These are phyloP conservation scores for Phaethornis superciliosus DNA, from an alignment of 2,113 vertebrate genomes.

Conservation along the genomic window DNA sequence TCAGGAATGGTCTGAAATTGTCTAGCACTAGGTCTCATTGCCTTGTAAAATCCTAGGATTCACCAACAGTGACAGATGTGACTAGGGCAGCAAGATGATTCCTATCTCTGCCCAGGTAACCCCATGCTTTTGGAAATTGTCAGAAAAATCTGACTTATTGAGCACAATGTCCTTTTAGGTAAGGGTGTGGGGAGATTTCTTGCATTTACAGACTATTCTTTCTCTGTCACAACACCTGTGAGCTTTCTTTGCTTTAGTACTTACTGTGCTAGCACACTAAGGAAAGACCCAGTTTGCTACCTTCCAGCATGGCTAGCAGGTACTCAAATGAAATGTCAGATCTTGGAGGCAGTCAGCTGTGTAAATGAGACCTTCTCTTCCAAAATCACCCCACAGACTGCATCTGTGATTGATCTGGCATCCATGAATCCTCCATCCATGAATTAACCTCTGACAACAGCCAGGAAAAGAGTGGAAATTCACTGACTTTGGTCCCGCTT, in stretches of 20 bases:
- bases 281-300: not conserved
- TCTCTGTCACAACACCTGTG: not conserved
- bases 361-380: not conserved
- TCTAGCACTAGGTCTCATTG: not conserved
- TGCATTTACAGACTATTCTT: conserved; percentile 36
- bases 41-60: not conserved
- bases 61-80: not conserved
- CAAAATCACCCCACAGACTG: fast-evolving
- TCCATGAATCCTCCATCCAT: not conserved
- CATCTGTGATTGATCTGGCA: not conserved
- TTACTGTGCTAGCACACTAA: not conserved
- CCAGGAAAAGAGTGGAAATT: not conserved
- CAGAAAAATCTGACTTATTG: not conserved
- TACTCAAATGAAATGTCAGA: not conserved
- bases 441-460: not conserved
- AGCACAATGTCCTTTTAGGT: not conserved
- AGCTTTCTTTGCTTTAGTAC: not conserved
- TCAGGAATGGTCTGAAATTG: not conserved
- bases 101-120: not conserved
- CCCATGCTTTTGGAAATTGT: not conserved
- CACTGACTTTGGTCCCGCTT: fast-evolving
- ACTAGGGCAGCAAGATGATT: not conserved
- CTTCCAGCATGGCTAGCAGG: not conserved
- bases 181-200: not conserved
- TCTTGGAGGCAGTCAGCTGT: not conserved